Base-by-base conservation (phyloP, 2,113 vertebrate species). In the Chaetops frenatus region DNA sequence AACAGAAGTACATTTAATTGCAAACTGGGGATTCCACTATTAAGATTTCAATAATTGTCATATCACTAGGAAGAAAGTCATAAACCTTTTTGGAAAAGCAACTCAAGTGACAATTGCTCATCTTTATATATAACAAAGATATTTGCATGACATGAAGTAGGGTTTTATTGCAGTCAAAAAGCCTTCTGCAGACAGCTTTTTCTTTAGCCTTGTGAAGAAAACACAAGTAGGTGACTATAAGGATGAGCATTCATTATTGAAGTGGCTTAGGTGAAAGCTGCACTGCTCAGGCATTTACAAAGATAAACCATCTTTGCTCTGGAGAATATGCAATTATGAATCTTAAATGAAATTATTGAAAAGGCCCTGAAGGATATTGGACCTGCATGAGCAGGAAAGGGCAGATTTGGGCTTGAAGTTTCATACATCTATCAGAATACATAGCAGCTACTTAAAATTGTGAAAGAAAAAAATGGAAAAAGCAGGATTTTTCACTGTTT, bases 21-120 rank as follows among this genome's bases (percentile, higher is more conserved):
- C 77, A 96, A 66, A 77, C n/a, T n/a, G 47, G 78, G 83, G 53
- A 88, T 65, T 78, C n/a, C 54, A 42, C 22, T 50, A 64, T 50
- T 79, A 94, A 87, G 33, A 86, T 69, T 79, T 81, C 50, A 90
- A 48, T 89, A 93, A 96, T 29, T 89, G 45, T 27, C 57, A 31
- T 73, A 77, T 95, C 60, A 38, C 78, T 24, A 13, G 42, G 69
- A 95, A 92, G 20, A 33, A 96, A 86, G 64, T 85, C 81, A 91
- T 67, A 71, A 70, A 67, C 54, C 64, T n/a, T 44, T 92, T 91
- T 88, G 56, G 88, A 79, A 77, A 93, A 96, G 77, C 56, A 92
- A 56, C 73, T 93, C 81, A 93, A 61, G n/a, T 84, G 60, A n/a
- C 64, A 95, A 95, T 88, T 76, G 54, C 45, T 97, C 93, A 86